Evolutionary conservation across 1,140 invertebrate species (phyloP).

Genomic region (Paramacrobiotus metropolitanus): DNA sequence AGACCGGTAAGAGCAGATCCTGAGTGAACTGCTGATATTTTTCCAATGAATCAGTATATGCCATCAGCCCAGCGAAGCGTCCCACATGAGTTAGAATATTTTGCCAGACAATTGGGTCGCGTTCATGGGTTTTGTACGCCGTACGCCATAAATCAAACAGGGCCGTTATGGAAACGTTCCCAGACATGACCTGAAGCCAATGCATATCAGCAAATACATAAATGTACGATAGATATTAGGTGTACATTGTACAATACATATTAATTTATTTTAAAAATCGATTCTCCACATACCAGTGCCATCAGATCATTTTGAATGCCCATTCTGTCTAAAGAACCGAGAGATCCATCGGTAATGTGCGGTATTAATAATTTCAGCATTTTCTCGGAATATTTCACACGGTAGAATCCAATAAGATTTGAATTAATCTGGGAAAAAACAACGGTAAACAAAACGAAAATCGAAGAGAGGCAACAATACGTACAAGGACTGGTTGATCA

Average conservation of each 20-base stretch:
- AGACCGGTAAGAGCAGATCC: not conserved
- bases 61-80: slow-evolving; percentile 5
- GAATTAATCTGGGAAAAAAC: slow-evolving; percentile 24
- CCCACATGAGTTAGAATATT: slow-evolving; percentile 7
- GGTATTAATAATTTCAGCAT: slow-evolving; percentile 51
- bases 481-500: not conserved
- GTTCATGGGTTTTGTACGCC: slow-evolving; percentile 12
- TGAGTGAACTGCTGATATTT: not conserved
- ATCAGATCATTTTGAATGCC: slow-evolving; percentile 75
- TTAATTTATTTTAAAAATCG: too few relatives aligned
- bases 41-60: not conserved
- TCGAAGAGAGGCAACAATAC: slow-evolving; percentile 5
- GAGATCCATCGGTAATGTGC: slow-evolving; percentile 44
- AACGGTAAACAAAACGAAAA: slow-evolving; percentile 4
- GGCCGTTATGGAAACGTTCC: not conserved
- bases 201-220: slow-evolving; percentile 1
- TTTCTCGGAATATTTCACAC: slow-evolving; percentile 56
- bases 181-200: not conserved
- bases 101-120: slow-evolving; percentile 11
- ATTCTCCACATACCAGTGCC: slow-evolving; percentile 38
- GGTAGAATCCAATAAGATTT: slow-evolving; percentile 28
- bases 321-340: slow-evolving; percentile 69
- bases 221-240: not conserved
- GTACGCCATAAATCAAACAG: slow-evolving; percentile 3
- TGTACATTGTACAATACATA: slow-evolving; percentile 1